Percentiles rank a stretch among this genome's conserved stretches.
Conservation (phyloP, 2,888 invertebrate species). For the Zygothrica quintamaculata region DNA sequence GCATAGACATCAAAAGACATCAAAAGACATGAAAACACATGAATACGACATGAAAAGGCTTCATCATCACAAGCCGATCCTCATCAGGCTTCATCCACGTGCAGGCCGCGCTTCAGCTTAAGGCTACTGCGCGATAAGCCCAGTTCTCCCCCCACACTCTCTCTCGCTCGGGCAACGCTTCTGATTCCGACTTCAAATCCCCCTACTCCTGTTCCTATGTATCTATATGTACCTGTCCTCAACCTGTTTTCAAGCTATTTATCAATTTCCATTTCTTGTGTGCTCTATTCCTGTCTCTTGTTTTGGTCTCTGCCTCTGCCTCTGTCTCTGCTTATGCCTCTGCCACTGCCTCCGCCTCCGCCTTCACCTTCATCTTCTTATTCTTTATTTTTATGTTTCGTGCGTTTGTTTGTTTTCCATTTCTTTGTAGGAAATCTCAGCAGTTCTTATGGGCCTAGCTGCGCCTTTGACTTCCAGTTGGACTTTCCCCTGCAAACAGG, state of each 20-base stretch:
- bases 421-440: conserved; percentile 74
- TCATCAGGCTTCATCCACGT: conserved; percentile 61
- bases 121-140: conserved; percentile 62
- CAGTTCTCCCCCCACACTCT: conserved; percentile 11
- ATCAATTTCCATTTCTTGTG: conserved; percentile 62
- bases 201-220: conserved; percentile 13
- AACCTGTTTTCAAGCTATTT: conserved; percentile 74
- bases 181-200: conserved; percentile 14
- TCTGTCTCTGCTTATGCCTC: conserved; percentile 13
- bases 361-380: conserved; percentile 15
- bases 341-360: conserved; percentile 23
- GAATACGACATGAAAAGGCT: conserved; percentile 39
- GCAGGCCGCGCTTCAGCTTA: conserved; percentile 66
- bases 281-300: conserved; percentile 14
- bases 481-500: conserved; percentile 76
- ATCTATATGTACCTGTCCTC: conserved; percentile 62
- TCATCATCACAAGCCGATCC: conserved; percentile 33
- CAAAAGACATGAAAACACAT: conserved; percentile 34
- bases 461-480: conserved; percentile 65
- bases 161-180: conserved; percentile 15
- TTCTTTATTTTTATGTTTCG: conserved; percentile 17
- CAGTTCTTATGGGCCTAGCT: conserved; percentile 63
- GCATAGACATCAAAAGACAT: conserved; percentile 65
- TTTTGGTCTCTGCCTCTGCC: conserved; percentile 14
- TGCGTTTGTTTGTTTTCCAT: conserved; percentile 66